Percentiles rank a stretch among this genome's conserved stretches.
These are phyloP conservation scores for Pocillopora verrucosa DNA, from an alignment of 64 coral and sea anemone species.

Conservation along the genomic window DNA sequence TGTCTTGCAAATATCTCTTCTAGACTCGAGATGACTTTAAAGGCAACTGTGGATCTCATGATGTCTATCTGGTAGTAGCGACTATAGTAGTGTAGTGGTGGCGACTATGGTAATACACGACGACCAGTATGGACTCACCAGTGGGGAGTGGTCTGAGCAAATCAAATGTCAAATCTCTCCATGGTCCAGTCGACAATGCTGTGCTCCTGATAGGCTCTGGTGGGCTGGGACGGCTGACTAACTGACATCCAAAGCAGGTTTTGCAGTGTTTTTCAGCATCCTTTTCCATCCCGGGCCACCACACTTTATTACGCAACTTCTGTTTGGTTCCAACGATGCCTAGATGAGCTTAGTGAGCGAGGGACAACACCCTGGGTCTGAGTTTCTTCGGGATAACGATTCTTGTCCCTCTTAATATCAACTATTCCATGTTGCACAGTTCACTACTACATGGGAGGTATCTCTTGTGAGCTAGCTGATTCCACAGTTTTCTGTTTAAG, in stretches of 20 bases:
- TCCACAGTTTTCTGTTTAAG: not conserved
- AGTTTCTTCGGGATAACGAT: not conserved
- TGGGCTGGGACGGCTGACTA: not conserved
- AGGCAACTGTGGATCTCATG: not conserved
- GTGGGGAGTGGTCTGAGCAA: not conserved
- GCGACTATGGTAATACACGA: not conserved
- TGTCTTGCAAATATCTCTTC: conserved; percentile 6
- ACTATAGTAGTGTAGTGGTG: not conserved
- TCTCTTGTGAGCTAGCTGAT: not conserved
- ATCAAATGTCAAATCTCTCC: not conserved
- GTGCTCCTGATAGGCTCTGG: not conserved
- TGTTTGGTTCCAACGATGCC: conserved; percentile 36
- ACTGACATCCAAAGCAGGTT: conserved; percentile 1
- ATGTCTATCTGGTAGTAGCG: conserved; percentile 10
- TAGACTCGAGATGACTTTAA: not conserved
- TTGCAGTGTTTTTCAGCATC: conserved; percentile 42
- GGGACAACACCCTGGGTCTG: conserved; percentile 10
- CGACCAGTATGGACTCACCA: not conserved
- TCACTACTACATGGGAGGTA: not conserved
- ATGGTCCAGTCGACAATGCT: not conserved
- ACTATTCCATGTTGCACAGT: not conserved
- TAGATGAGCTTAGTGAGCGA: conserved; percentile 25
- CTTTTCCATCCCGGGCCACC: conserved; percentile 52
- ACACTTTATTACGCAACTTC: conserved; percentile 22
- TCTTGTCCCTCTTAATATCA: conserved; percentile 4